phyloP scores from a whole-genome alignment of 1,140 invertebrate species.

The Anagrus nilaparvatae region DNA sequence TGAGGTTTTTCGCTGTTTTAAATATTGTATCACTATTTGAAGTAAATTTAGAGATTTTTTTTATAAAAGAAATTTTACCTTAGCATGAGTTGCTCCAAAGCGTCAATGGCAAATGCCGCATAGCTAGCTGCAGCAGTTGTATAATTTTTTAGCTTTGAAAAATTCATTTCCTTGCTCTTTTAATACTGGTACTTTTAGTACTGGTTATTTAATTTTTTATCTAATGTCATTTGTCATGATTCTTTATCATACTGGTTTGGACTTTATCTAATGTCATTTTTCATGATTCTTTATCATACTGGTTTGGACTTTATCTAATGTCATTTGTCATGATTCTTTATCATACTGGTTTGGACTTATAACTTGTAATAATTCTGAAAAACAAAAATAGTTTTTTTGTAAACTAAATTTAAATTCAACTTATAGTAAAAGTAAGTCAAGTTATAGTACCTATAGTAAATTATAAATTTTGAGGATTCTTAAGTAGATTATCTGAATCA shows the following conservation, averaged over 20 bases:
- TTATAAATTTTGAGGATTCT: slow-evolving; percentile 68
- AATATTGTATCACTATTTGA: no score
- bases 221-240: no score
- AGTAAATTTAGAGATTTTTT: no score
- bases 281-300: no score
- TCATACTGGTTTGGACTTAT: slow-evolving; percentile 76
- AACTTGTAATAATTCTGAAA: slow-evolving; percentile 66
- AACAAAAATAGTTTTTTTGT: no score
- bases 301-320: slow-evolving; percentile 74
- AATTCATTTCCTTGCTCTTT: slow-evolving; percentile 78
- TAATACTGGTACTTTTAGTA: slow-evolving; percentile 62
- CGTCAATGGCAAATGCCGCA: slow-evolving; percentile 71
- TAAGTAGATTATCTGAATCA: slow-evolving; percentile 79
- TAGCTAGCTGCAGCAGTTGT: slow-evolving; percentile 70
- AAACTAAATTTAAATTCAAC: slow-evolving; percentile 11
- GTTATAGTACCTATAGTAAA: slow-evolving; percentile 73
- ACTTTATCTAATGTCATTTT: no score
- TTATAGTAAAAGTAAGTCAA: slow-evolving; percentile 8
- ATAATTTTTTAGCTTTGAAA: slow-evolving; percentile 65
- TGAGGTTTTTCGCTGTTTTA: slow-evolving; percentile 90
- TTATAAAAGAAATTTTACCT: no score
- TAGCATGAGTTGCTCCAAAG: slow-evolving; percentile 88
- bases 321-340: slow-evolving; percentile 89
- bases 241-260: no score
- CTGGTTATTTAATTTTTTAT: slow-evolving; percentile 61